Conservation (phyloP, 92 coral and sea anemone species). For the Epizoanthus stellaris region DNA sequence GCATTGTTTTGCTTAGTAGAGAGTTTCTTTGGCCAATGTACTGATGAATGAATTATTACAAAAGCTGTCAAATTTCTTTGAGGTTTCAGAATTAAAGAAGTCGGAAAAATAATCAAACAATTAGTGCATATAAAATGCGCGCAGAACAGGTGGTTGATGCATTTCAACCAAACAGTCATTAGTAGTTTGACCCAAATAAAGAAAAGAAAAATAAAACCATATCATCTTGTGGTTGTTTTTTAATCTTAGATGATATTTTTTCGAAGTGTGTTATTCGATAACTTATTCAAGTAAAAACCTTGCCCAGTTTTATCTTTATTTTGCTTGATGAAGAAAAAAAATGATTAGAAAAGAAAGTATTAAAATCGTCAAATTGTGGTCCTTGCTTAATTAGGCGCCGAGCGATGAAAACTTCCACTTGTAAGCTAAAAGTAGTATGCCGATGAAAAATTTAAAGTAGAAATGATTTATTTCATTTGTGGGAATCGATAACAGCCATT, state of each 20-base stretch:
- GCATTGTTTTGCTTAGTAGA: background rate
- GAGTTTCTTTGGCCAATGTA: background rate
- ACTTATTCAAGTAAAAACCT: background rate
- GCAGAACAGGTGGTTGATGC: constrained; percentile 30
- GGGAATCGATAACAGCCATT: background rate
- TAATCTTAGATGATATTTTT: background rate
- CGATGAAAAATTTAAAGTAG: background rate
- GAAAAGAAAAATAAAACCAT: background rate
- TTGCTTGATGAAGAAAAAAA: background rate
- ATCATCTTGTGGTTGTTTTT: background rate
- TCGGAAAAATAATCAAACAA: background rate
- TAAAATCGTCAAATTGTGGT: background rate
- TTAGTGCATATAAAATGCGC: background rate
- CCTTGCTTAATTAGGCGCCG: background rate
- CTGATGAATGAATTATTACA: background rate
- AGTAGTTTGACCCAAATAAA: background rate
- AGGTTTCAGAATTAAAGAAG: constrained; percentile 5
- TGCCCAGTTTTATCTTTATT: background rate
- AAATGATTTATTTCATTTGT: background rate
- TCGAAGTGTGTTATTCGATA: background rate
- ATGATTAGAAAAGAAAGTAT: background rate
- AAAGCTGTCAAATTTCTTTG: constrained; percentile 19
- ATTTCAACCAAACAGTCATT: background rate
- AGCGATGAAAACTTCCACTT: background rate
- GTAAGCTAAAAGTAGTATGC: background rate